A percentile compares a stretch with the other conserved stretches of the same genome.
phyloP scores from a whole-genome alignment of 2,888 invertebrate genomes.

The Eristalis intricaria region DNA sequence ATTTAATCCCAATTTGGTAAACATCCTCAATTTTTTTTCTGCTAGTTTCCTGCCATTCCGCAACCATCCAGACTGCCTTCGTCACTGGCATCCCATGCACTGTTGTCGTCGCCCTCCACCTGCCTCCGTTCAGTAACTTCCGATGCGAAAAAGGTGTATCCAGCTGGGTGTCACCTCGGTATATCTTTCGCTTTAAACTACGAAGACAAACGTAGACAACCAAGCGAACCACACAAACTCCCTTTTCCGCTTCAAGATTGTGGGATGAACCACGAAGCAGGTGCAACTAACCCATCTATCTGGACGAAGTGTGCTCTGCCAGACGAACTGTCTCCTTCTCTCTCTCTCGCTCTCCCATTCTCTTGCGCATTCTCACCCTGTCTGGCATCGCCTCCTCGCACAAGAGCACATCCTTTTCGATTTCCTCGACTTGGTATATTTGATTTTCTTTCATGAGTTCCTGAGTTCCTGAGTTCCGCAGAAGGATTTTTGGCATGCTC shows the following conservation, averaged over 20 bases:
- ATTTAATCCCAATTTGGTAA: slow-evolving; percentile 77
- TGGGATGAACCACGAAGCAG: slow-evolving; percentile 46
- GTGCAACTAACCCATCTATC: slow-evolving; percentile 51
- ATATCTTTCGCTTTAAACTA: slow-evolving; percentile 57
- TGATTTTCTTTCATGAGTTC: slow-evolving; percentile 55
- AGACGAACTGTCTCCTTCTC: slow-evolving; percentile 25
- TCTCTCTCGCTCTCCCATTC: too few relatives aligned
- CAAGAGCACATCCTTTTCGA: slow-evolving; percentile 49
- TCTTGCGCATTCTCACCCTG: not conserved
- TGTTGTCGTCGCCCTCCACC: slow-evolving; percentile 20
- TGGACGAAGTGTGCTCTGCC: slow-evolving; percentile 6
- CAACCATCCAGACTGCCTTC: slow-evolving; percentile 4
- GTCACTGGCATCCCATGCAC: slow-evolving; percentile 3
- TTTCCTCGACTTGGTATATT: slow-evolving; percentile 56
- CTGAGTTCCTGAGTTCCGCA: slow-evolving; percentile 30
- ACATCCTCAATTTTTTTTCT: slow-evolving; percentile 64
- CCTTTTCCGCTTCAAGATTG: slow-evolving; percentile 41
- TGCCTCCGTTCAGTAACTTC: slow-evolving; percentile 42
- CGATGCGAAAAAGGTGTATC: slow-evolving; percentile 43
- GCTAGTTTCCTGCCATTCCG: slow-evolving; percentile 14
- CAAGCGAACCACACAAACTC: slow-evolving; percentile 33
- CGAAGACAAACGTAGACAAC: slow-evolving; percentile 67
- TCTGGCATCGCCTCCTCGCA: not conserved
- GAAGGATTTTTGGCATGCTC: slow-evolving; percentile 67
- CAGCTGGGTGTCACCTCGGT: slow-evolving; percentile 67